A percentile compares a stretch with the other conserved stretches of the same genome.
phyloP scores from a whole-genome alignment of 2,888 invertebrate genomes.

The Ctenicera cuprea region DNA sequence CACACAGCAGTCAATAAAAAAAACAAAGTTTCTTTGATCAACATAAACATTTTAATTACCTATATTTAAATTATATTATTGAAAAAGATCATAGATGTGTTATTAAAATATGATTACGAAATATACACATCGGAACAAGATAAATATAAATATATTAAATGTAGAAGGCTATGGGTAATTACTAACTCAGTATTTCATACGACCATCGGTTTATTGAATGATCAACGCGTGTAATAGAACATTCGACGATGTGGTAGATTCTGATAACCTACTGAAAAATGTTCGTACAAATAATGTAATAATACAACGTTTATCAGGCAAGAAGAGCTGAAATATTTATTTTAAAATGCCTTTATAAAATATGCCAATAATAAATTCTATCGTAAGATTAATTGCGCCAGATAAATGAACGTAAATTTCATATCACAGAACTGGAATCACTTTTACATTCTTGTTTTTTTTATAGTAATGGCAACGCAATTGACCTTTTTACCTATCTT shows the following conservation, averaged over 20 bases:
- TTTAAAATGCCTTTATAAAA: conserved; percentile 5
- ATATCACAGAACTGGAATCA: not conserved
- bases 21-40: too few relatives aligned
- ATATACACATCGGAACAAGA: not conserved
- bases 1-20: too few relatives aligned
- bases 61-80: too few relatives aligned
- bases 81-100: too few relatives aligned
- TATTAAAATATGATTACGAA: not conserved
- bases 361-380: not conserved
- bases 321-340: not conserved
- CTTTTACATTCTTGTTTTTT: too few relatives aligned
- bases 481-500: too few relatives aligned
- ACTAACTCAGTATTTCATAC: conserved; percentile 18
- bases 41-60: too few relatives aligned
- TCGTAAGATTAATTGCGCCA: too few relatives aligned
- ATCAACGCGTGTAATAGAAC: conserved; percentile 30
- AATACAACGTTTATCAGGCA: not conserved
- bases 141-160: not conserved
- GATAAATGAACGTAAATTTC: not conserved
- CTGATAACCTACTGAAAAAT: conserved; percentile 32
- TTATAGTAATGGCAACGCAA: too few relatives aligned
- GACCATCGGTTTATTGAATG: conserved; percentile 30
- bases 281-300: not conserved
- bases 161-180: not conserved
- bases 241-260: conserved; percentile 19